Evolutionary conservation across 1,140 invertebrate species (phyloP), one percentile per base, ranked within the genome.

Genomic region (Drosophila gunungcola): DNA sequence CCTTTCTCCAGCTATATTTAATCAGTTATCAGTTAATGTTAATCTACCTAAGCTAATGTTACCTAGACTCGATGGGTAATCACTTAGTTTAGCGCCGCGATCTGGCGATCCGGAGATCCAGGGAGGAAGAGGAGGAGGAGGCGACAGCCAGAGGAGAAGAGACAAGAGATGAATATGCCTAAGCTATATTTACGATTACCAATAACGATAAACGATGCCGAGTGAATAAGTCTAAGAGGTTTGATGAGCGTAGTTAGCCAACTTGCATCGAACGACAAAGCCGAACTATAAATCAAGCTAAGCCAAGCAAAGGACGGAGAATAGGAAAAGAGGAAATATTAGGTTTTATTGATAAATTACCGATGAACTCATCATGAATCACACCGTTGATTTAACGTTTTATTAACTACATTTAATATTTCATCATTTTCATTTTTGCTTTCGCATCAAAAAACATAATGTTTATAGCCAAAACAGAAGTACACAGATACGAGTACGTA

Each of bases 111-210:
- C 32, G 53, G 43, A 75, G 32, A 56, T 42, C 12, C 10, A 51
- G 38, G 32, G 13, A 13, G 27, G 13, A 57, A 32, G 39, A 42
- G 36, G 56, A 32, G 36, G 13, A 13, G 27, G 21, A 57, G 38
- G 39, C 45, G 36, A 60, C 46, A 61, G 48, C 52, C 13, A 65
- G 49, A 73, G 34, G 42, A 57, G 34, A 41, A 60, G 45, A 56
- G 42, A 55, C 53, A 39, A 74, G 52, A 64, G 42, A 73, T 65
- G 36, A 41, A 78, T 81, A 86, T 72, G 75, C 62, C 69, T 69
- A 88, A 65, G 72, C 65, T 89, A 88, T 65, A 53, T 70, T 81
- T 80, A 84, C 54, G 73, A 77, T 77, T 80, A 77, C 43, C 25
- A 72, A 77, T 80, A 81, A 62, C 42, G 60, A 55, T 53, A 43